phyloP scores from a whole-genome alignment of 2,888 invertebrate genomes.

The Acanthoscelides obtectus region DNA sequence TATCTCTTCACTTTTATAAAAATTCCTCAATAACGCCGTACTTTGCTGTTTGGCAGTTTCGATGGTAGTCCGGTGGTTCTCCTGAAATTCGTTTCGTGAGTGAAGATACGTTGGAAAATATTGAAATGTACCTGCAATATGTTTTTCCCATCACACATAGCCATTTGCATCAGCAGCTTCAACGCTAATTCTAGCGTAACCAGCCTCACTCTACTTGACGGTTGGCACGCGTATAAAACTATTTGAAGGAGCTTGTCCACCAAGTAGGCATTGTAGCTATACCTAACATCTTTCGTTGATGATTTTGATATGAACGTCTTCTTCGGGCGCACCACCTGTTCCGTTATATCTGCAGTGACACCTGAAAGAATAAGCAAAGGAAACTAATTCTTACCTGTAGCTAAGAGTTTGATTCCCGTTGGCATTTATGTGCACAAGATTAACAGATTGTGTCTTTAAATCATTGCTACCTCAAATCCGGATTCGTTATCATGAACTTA shows the following conservation, averaged over 20 bases:
- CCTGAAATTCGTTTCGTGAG: slow-evolving; percentile 47
- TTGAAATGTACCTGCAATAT: slow-evolving; percentile 33
- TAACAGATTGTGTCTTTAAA: background rate
- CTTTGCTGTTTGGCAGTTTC: slow-evolving; percentile 75
- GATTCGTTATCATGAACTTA: slow-evolving; percentile 48
- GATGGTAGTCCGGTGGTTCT: slow-evolving; percentile 63
- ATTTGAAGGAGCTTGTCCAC: slow-evolving; percentile 82
- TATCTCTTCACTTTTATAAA: slow-evolving; percentile 96
- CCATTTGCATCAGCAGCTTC: slow-evolving; percentile 69
- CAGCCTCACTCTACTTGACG: slow-evolving; percentile 84
- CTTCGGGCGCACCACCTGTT: slow-evolving; percentile 67
- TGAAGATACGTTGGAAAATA: background rate
- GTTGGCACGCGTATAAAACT: slow-evolving; percentile 79
- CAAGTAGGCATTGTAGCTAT: slow-evolving; percentile 74
- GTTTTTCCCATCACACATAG: slow-evolving; percentile 54
- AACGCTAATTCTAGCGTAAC: slow-evolving; percentile 88
- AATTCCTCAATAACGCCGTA: slow-evolving; percentile 79
- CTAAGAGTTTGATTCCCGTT: too few species aligned
- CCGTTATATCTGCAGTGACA: slow-evolving; percentile 74
- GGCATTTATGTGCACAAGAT: too few species aligned
- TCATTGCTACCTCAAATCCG: too few species aligned
- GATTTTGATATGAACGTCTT: slow-evolving; percentile 38
- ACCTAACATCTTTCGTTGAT: slow-evolving; percentile 39
- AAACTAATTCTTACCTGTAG: background rate
- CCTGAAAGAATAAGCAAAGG: slow-evolving; percentile 53